Evolutionary conservation across 2,113 vertebrate genomes (phyloP).

Genomic region (Zosterops pallidus): DNA sequence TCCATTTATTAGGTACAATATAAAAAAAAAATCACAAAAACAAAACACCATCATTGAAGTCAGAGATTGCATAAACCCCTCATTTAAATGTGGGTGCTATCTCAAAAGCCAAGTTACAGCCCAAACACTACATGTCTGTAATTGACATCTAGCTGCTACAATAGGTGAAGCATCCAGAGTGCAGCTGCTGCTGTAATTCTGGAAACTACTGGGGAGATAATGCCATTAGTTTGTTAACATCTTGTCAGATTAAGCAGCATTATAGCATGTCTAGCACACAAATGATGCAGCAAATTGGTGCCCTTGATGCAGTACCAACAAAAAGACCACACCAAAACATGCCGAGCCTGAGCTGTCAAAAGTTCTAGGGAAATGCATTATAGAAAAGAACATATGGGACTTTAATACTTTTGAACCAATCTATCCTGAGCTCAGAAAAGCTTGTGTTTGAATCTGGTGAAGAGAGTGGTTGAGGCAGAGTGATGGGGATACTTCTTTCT

Average conservation of each 20-base stretch:
- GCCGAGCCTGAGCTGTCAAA: not conserved
- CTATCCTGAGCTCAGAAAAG: not conserved
- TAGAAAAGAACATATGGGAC: not conserved
- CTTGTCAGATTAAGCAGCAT: not conserved
- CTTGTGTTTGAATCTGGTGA: not conserved
- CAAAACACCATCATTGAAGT: not conserved
- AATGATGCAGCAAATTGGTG: not conserved
- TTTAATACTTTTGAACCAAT: not conserved
- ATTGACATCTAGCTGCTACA: not conserved
- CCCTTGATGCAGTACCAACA: not conserved
- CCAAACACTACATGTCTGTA: not conserved
- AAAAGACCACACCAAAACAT: not conserved
- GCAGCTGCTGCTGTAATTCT: not conserved
- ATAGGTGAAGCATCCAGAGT: not conserved
- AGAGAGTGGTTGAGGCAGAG: not conserved
- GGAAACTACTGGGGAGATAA: not conserved
- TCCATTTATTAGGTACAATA: not conserved
- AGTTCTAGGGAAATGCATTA: not conserved
- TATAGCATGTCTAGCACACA: not conserved
- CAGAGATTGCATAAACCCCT: not conserved
- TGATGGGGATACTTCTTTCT: accelerated
- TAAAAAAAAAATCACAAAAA: not conserved
- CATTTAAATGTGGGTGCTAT: not conserved
- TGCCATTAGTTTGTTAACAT: not conserved
- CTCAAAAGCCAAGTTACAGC: not conserved